phyloP scores from a whole-genome alignment of 2,888 invertebrate genomes.

The Standfussiana lucernea region DNA sequence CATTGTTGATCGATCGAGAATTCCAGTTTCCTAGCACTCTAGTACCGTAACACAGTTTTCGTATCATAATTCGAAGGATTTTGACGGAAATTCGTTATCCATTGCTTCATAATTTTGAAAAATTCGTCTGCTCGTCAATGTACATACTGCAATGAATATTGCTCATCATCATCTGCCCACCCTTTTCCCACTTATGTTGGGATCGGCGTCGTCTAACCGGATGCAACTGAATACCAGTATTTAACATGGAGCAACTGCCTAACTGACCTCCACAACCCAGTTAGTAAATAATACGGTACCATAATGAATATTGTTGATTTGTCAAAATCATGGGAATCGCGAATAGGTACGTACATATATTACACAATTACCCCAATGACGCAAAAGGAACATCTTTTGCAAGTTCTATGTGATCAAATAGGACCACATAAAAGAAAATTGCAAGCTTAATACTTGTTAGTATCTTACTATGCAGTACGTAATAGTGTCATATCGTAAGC shows the following conservation, averaged over 20 bases:
- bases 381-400: no score
- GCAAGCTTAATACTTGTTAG: neutral
- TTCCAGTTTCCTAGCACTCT: neutral
- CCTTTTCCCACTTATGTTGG: neutral
- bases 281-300: neutral
- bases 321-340: neutral
- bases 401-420: no score
- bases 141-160: neutral
- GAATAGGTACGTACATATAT: no score
- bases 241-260: neutral
- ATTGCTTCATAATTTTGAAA: neutral
- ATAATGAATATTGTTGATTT: neutral
- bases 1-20: neutral
- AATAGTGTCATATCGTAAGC: neutral
- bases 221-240: neutral
- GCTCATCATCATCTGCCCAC: neutral
- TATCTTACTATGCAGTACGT: neutral
- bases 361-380: no score
- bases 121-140: neutral
- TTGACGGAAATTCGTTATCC: neutral
- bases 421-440: neutral
- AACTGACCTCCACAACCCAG: neutral
- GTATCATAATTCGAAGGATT: neutral
- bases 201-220: neutral
- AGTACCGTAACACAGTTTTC: neutral